Base-by-base conservation (phyloP, 2,888 invertebrate genomes). In the Epiblema foenella region DNA sequence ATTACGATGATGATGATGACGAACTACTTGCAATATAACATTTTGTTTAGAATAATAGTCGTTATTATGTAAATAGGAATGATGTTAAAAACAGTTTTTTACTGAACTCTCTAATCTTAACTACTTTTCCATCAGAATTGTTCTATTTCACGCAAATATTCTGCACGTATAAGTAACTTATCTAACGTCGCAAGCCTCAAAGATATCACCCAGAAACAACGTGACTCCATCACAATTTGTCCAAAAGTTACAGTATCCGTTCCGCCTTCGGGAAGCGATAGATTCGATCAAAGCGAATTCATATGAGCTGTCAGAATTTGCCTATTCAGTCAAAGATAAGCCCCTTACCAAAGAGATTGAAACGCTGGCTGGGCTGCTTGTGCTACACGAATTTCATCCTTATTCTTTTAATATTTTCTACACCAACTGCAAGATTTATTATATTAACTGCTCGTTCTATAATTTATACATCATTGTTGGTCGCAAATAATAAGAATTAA, bases 401-500 rank as follows among this genome's bases (percentile, higher is more conserved):
- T 66, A 56, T 18, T 66, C 56, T 62, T 59, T 56, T 52, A 54
- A 60, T 66, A 42, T 71, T 57, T 56, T n/a, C 66, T 62, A 39
- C 52, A 72, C 68, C 66, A 72, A 49, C 65, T 39, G 37, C 77
- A 79, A 84, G 83, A 87, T 84, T 85, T 84, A 84, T 79, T 69
- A 63, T 75, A 83, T 81, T 80, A 83, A 84, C 82, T 81, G 77
- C 75, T 76, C 78, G 72, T 56, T 68, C 77, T 81, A 81, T 85
- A 85, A 90, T 88, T 89, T 87, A 89, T 86, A 85, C 81, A 83
- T 82, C 81, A 89, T 90, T 91, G 89, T 91, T 83, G 84, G 84
- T 83, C 77, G 81, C 83, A 78, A 85, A 86, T 88, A 89, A 89
- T 90, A 89, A 89, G 92, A 93, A 91, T 91, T 90, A 92, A 91